phyloP scores from a whole-genome alignment of 2,113 vertebrate genomes.

The Erythrolamprus reginae region DNA sequence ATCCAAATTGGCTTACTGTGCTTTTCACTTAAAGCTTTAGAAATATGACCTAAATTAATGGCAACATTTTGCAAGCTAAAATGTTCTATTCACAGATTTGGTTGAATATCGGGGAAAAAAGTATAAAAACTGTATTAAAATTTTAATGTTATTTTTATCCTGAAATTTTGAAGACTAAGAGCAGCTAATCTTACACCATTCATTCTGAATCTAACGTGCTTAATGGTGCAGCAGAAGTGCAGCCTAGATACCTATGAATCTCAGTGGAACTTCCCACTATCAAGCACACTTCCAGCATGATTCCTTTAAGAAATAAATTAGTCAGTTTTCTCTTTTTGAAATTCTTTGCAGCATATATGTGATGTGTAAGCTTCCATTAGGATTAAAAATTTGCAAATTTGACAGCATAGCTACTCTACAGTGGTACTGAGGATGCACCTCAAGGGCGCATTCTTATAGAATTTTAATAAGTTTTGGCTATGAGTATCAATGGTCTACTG shows the following conservation, averaged over 20 bases:
- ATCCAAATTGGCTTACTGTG: background rate
- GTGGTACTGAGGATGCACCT: background rate
- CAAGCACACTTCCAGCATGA: background rate
- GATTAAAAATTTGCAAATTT: too few species aligned
- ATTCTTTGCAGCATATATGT: background rate
- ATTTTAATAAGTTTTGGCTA: background rate
- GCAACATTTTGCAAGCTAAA: too few species aligned
- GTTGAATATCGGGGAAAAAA: slow-evolving; percentile 57
- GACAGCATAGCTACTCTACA: too few species aligned
- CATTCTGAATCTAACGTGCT: background rate
- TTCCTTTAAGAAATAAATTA: background rate
- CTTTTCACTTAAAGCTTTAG: background rate
- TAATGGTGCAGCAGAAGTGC: background rate
- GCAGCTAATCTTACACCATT: background rate
- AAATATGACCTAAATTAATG: background rate
- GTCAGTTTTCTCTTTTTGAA: background rate
- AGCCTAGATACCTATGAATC: background rate
- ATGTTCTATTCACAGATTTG: slow-evolving; percentile 36
- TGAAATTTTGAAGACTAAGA: background rate
- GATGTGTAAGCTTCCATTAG: too few species aligned
- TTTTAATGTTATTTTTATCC: background rate
- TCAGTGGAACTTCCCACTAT: background rate
- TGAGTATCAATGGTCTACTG: background rate
- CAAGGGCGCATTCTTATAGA: background rate
- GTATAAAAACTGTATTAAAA: slow-evolving; percentile 2